Percentiles rank a stretch among this genome's conserved stretches.
Conservation (phyloP, 2,113 vertebrate species). For the Cepphus grylle region DNA sequence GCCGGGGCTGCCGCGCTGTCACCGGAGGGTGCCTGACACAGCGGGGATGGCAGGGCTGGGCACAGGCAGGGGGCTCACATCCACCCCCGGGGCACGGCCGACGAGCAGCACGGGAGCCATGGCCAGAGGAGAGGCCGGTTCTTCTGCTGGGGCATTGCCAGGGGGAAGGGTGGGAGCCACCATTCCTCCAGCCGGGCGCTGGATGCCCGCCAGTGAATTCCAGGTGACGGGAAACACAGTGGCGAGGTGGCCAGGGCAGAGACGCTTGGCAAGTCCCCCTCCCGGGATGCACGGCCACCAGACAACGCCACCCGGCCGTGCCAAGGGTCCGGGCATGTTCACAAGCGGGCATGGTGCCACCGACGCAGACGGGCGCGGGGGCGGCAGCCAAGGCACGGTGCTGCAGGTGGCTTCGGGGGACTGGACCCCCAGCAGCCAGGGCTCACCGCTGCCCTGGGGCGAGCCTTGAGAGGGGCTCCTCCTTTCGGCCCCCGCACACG, state of each 20-base stretch:
- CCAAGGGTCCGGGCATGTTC: neutral
- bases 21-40: neutral
- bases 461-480: neutral
- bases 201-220: neutral
- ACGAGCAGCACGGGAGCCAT: fast-evolving
- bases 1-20: neutral
- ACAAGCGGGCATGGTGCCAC: neutral
- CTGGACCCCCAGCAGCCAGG: neutral
- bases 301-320: neutral
- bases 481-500: fast-evolving
- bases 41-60: neutral
- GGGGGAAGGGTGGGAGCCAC: neutral
- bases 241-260: neutral
- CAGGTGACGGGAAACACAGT: fast-evolving
- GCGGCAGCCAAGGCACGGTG: neutral
- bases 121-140: neutral
- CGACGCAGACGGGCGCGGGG: fast-evolving
- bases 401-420: neutral
- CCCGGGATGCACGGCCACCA: fast-evolving
- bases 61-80: neutral
- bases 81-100: fast-evolving
- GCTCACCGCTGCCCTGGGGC: neutral
- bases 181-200: fast-evolving
- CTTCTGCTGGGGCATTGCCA: neutral
- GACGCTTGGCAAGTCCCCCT: neutral